Base-by-base conservation (phyloP, 2,888 invertebrate genomes). In the Branchipolynoe longqiensis region DNA sequence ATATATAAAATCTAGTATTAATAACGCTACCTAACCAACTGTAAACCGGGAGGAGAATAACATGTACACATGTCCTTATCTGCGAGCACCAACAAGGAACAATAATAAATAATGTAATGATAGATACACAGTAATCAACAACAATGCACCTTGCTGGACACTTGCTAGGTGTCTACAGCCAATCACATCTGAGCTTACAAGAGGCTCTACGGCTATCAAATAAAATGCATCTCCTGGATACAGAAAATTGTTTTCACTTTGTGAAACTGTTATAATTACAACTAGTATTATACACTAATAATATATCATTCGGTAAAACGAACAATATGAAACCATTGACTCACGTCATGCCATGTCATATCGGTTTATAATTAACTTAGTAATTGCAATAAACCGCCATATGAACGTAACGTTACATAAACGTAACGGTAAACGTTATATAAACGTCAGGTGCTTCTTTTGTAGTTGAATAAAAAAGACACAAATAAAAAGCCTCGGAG, bases 51-150 rank as follows among this genome's bases (percentile, higher is more conserved):
- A 64, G 33, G n/a, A 64, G 4, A 31, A 64, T 31, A 25, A 64
- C 33, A 31, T 64, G 33, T 31, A 64, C 64, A 64, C 33, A 3
- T 64, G 4, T 33, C 64, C 64, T 64, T 28, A 64, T 33, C 4
- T 28, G 64, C n/a, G 31, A 64, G 64, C 64, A 64, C 64, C 64
- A 64, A 31, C 33, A 64, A 28, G 33, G 6, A 64, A 64, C 64
- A 3, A 33, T 64, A 64, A 64, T 64, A 64, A 64, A 28, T 64
- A n/a, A n/a, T n/a, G n/a, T 64, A 64, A 64, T 64, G 4, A 64
- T 64, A 33, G 6, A 64, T 64, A 64, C 33, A 22, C 64, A 64
- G 64, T 4, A 64, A 31, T n/a, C n/a, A n/a, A 31, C 33, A 64
- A 64, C 64, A 64, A 22, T 33, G 33, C 33, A 31, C 28, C 33